A percentile compares a stretch with the other conserved stretches of the same genome.
Evolutionary conservation across 2,888 invertebrate genomes (phyloP).

Genomic region (Sturmia bella): DNA sequence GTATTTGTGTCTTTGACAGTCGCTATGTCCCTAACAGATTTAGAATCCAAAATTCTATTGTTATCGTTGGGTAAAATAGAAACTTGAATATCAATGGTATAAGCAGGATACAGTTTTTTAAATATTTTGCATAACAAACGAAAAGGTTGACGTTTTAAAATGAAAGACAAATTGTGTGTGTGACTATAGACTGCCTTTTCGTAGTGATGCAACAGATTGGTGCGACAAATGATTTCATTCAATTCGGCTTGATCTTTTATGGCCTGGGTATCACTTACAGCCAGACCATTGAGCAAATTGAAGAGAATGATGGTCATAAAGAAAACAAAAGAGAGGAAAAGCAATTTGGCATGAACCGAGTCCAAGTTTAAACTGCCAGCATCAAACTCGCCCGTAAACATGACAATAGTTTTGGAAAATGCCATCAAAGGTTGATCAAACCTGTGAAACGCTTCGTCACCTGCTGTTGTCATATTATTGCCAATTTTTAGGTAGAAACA

Average conservation of each 20-base stretch:
- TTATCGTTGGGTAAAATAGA: constrained; percentile 86
- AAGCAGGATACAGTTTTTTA: constrained; percentile 86
- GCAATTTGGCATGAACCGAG: constrained; percentile 87
- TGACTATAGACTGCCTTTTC: constrained; percentile 86
- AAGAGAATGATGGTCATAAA: constrained; percentile 91
- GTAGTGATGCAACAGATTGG: constrained; percentile 88
- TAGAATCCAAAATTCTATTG: constrained; percentile 84
- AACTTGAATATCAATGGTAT: constrained; percentile 85
- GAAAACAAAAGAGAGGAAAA: constrained; percentile 91
- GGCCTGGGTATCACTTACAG: constrained; percentile 91
- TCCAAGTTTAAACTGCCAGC: constrained; percentile 89
- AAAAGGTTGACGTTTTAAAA: constrained; percentile 76
- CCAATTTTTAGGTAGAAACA: constrained; percentile 88
- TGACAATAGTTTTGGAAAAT: constrained; percentile 91
- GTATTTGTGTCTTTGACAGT: constrained; percentile 70
- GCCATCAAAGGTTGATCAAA: constrained; percentile 88
- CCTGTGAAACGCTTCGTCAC: constrained; percentile 83
- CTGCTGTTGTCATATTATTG: constrained; percentile 78
- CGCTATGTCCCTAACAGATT: constrained; percentile 57
- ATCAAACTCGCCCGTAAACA: constrained; percentile 94
- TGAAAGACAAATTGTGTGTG: constrained; percentile 58
- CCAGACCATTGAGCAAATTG: constrained; percentile 91
- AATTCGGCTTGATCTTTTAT: constrained; percentile 91
- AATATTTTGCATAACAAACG: constrained; percentile 81
- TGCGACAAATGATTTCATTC: constrained; percentile 88